Evolutionary conservation across 2,888 invertebrate genomes (phyloP).

Genomic region (Andrena chrysosceles): DNA sequence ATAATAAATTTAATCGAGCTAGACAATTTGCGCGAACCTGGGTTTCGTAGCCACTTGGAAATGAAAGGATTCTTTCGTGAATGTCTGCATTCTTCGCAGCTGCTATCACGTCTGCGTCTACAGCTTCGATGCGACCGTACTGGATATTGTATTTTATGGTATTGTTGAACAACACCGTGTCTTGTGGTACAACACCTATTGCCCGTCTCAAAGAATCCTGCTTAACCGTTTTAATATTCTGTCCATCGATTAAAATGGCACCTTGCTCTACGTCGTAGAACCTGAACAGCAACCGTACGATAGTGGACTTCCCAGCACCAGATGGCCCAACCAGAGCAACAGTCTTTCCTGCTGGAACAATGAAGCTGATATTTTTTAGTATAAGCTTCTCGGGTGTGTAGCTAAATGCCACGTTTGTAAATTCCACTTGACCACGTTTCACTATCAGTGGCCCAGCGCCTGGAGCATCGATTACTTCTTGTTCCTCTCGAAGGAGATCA

Average conservation of each 20-base stretch:
- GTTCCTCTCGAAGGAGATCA: conserved; percentile 94
- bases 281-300: conserved; percentile 96
- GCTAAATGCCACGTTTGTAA: conserved; percentile 95
- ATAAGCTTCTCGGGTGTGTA: conserved; percentile 93
- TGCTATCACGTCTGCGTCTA: conserved; percentile 93
- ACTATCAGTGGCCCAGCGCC: conserved; percentile 91
- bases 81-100: conserved; percentile 98
- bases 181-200: conserved; percentile 98
- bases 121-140: conserved; percentile 93
- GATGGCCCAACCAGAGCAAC: conserved; percentile 95
- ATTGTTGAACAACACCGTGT: conserved; percentile 97
- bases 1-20: neutral
- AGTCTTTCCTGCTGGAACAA: conserved; percentile 93
- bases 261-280: conserved; percentile 98
- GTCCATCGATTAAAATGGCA: conserved; percentile 94
- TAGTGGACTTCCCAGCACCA: conserved; percentile 98
- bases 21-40: conserved; percentile 85
- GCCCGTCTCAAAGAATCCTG: conserved; percentile 93
- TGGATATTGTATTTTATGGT: conserved; percentile 97
- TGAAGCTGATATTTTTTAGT: conserved; percentile 91
- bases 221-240: conserved; percentile 94
- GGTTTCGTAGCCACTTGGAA: conserved; percentile 95
- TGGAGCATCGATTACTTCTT: conserved; percentile 94
- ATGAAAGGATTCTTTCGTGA: conserved; percentile 95
- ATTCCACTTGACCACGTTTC: conserved; percentile 92